Conservation (phyloP, 2,888 invertebrate species). For the Seira ritae region DNA sequence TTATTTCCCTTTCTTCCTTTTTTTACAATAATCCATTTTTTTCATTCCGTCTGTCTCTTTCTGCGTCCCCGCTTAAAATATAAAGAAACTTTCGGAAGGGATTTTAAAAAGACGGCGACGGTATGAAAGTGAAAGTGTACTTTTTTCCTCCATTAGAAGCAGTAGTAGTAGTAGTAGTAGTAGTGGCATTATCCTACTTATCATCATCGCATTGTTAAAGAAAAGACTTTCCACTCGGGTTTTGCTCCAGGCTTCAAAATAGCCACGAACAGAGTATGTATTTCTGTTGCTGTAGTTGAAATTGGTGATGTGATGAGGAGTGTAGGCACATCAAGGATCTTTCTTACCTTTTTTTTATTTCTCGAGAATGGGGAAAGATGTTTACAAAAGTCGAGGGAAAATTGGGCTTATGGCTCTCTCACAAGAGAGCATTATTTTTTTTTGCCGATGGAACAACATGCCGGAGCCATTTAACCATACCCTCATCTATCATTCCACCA, state of each 20-base stretch:
- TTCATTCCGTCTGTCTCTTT: slow-evolving; percentile 51
- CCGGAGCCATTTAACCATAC: slow-evolving; percentile 56
- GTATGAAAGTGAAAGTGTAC: slow-evolving; percentile 2
- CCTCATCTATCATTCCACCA: slow-evolving; percentile 68
- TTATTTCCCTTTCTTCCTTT: background rate
- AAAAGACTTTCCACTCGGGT: background rate
- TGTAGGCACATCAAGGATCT: slow-evolving; percentile 7
- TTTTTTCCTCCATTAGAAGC: too few species aligned
- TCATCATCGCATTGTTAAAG: background rate
- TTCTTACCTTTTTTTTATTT: background rate
- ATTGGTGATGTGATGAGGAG: slow-evolving; percentile 16
- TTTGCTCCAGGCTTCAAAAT: background rate
- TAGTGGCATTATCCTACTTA: slow-evolving; percentile 2
- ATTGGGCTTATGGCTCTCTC: background rate
- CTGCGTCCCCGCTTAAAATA: background rate
- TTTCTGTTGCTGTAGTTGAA: slow-evolving; percentile 50
- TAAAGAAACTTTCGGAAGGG: background rate
- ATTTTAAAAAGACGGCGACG: background rate
- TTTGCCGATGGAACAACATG: slow-evolving; percentile 27
- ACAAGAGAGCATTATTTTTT: slow-evolving; percentile 6
- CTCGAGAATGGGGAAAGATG: background rate
- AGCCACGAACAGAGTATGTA: slow-evolving; percentile 27
- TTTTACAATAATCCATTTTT: slow-evolving; percentile 44
- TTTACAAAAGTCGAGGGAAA: background rate
- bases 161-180: too few species aligned